A percentile compares a stretch with the other conserved stretches of the same genome.
Conservation (phyloP, 2,113 vertebrate species). For the Coregonus clupeaformis region DNA sequence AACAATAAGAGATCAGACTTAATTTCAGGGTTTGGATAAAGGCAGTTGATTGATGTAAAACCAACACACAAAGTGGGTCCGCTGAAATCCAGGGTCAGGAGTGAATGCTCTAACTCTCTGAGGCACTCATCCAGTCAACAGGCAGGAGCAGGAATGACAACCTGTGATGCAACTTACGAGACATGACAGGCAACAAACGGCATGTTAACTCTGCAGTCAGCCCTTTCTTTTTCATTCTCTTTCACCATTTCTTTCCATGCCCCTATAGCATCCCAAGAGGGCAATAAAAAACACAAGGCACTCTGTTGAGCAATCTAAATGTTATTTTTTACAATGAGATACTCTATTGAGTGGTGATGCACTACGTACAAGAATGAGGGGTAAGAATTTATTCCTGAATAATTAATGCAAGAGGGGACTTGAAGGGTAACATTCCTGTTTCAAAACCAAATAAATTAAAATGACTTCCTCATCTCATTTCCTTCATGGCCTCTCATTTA, state of each 20-base stretch:
- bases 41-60: background rate
- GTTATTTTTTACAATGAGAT: no score
- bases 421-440: background rate
- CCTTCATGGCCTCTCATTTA: background rate
- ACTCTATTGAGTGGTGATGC: no score
- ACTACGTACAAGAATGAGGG: background rate
- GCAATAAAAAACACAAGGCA: no score
- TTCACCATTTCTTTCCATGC: background rate
- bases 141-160: constrained; percentile 31
- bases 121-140: background rate
- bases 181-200: constrained; percentile 24
- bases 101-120: background rate
- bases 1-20: background rate
- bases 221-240: background rate
- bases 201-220: background rate
- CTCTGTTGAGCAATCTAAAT: no score
- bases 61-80: no score
- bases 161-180: constrained; percentile 26
- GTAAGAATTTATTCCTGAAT: background rate
- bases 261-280: background rate
- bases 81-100: background rate
- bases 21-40: background rate
- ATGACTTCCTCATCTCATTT: background rate
- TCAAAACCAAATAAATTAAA: background rate
- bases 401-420: background rate